phyloP scores from a whole-genome alignment of 2,888 invertebrate species.

The Lasioglossum morio region DNA sequence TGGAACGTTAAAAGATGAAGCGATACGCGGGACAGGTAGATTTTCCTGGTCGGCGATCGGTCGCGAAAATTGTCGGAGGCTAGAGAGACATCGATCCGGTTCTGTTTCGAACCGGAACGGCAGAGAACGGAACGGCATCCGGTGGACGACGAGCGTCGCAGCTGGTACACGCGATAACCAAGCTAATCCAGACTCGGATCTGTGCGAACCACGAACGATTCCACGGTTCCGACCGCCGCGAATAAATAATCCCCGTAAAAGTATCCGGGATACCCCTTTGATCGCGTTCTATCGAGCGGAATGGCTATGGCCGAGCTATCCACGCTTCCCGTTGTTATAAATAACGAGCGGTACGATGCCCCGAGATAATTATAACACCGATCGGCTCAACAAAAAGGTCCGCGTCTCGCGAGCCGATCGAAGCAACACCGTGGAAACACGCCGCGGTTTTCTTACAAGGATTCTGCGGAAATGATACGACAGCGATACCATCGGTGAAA shows the following conservation, averaged over 20 bases:
- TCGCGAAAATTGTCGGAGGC: constrained; percentile 27
- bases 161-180: constrained; percentile 28
- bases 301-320: constrained; percentile 5
- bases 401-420: neutral
- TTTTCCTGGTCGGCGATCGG: constrained; percentile 15
- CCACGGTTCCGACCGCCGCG: neutral
- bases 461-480: neutral
- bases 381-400: constrained; percentile 15
- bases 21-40: constrained; percentile 2
- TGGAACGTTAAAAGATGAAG: neutral
- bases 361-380: constrained; percentile 25
- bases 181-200: constrained; percentile 1
- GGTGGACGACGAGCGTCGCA: constrained; percentile 9
- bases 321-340: constrained; percentile 45
- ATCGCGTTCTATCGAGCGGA: constrained; percentile 28
- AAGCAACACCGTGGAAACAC: neutral
- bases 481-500: neutral
- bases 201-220: neutral
- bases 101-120: constrained; percentile 52
- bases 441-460: neutral
- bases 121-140: constrained; percentile 46
- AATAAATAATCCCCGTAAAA: constrained; percentile 13
- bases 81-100: constrained; percentile 56
- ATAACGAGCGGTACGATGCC: constrained; percentile 40
- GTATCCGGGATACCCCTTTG: constrained; percentile 26